Evolutionary conservation across 1,140 invertebrate species (phyloP).

Genomic region (Oncopodura yosiiana): DNA sequence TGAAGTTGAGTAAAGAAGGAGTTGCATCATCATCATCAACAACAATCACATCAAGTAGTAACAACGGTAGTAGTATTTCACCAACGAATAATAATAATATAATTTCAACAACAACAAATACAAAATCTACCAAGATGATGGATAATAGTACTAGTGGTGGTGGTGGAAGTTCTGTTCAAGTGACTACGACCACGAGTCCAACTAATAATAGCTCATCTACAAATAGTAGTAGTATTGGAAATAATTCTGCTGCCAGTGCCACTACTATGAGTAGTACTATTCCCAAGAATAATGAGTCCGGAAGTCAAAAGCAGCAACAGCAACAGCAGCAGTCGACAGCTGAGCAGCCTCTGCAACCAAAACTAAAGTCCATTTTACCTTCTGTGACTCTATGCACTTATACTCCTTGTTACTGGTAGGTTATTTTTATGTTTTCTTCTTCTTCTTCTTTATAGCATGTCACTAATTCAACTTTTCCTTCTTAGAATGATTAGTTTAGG

Average conservation of each 20-base stretch:
- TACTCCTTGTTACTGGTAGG: conserved; percentile 34
- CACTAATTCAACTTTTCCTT: background rate
- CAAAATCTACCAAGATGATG: conserved; percentile 4
- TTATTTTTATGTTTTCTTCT: background rate
- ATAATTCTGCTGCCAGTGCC: conserved; percentile 12
- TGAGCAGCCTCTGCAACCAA: conserved; percentile 7
- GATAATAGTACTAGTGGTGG: conserved; percentile 9
- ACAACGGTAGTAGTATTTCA: too few relatives aligned
- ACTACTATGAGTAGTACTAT: conserved; percentile 2
- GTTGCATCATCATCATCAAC: too few relatives aligned
- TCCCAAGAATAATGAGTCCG: conserved; percentile 8
- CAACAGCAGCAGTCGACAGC: background rate
- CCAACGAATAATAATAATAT: too few relatives aligned
- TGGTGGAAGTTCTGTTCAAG: background rate
- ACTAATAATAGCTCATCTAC: conserved; percentile 9
- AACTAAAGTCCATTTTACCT: conserved; percentile 32
- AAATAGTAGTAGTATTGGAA: conserved; percentile 5
- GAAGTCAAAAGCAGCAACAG: conserved; percentile 11
- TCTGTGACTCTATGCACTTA: conserved; percentile 28
- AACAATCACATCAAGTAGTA: too few relatives aligned
- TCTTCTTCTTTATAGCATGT: background rate
- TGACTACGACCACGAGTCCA: background rate
- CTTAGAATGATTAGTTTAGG: background rate
- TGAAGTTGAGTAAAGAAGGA: too few relatives aligned
- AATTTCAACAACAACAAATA: too few relatives aligned